Evolutionary conservation across 2,113 vertebrate genomes (phyloP).

Genomic region (Geococcyx californianus): DNA sequence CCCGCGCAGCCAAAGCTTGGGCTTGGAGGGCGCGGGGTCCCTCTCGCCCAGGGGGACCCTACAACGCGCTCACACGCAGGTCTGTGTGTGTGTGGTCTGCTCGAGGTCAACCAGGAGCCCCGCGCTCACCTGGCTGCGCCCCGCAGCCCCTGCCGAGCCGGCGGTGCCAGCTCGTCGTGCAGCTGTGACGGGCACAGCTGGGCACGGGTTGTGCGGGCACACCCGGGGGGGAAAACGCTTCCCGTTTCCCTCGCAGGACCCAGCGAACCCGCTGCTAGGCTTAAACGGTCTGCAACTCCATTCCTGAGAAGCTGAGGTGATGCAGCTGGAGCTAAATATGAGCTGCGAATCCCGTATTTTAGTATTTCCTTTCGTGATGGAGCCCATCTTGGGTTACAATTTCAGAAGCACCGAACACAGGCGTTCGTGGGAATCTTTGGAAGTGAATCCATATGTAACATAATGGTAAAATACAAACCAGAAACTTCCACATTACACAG

Average conservation of each 20-base stretch:
- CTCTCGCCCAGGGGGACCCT: background rate
- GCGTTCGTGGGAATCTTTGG: background rate
- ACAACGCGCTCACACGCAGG: no score
- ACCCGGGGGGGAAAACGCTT: background rate
- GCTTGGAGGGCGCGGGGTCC: rapidly evolving
- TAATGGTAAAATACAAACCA: background rate
- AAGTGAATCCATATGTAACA: background rate
- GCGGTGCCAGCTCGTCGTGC: no score
- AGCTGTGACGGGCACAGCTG: background rate
- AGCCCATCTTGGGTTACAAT: background rate
- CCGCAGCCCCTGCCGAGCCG: no score
- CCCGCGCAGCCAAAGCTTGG: background rate
- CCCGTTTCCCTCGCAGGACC: background rate
- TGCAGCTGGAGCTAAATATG: background rate
- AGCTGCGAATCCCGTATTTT: background rate
- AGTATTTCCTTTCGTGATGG: background rate
- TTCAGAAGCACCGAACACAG: background rate
- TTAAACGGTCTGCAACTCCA: background rate
- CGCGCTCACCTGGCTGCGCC: no score
- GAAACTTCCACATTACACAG: background rate
- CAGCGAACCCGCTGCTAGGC: background rate
- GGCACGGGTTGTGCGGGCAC: background rate
- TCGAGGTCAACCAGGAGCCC: no score
- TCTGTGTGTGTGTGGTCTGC: background rate
- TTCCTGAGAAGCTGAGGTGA: background rate